Percentiles rank a stretch among this genome's conserved stretches.
Conservation (phyloP, 2,113 vertebrate species). For the Brachypteracias leptosomus region DNA sequence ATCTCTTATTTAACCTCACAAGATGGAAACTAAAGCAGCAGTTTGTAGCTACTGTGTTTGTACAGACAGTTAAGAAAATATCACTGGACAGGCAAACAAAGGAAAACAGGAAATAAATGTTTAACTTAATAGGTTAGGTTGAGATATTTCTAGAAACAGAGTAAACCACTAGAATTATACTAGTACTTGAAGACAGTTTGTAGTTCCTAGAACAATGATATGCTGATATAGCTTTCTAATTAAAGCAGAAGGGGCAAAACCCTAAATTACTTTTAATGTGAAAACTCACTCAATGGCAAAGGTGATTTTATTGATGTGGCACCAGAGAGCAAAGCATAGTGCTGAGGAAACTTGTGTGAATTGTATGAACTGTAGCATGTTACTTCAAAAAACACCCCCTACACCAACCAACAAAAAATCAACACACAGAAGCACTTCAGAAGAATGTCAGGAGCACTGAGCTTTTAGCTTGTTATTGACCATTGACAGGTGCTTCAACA, state of each 20-base stretch:
- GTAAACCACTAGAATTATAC: neutral
- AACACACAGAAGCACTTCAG: neutral
- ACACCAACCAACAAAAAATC: neutral
- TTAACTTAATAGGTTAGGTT: neutral
- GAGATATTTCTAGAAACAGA: neutral
- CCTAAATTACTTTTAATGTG: accelerated
- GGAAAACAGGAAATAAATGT: neutral
- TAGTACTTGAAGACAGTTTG: neutral
- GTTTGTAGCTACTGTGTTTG: neutral
- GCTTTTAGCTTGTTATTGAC: neutral
- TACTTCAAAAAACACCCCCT: neutral
- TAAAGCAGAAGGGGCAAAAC: neutral
- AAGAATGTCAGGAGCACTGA: neutral
- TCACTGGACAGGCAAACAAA: neutral
- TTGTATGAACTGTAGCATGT: neutral
- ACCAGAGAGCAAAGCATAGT: neutral
- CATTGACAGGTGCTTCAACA: neutral
- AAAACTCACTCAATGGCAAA: neutral
- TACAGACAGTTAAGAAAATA: neutral
- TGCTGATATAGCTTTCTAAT: neutral
- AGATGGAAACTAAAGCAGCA: accelerated
- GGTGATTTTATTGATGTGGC: neutral
- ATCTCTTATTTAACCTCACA: neutral
- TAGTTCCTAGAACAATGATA: neutral
- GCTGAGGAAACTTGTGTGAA: neutral